Evolutionary conservation across 2,888 invertebrate species (phyloP).

Genomic region (Drosophila borealis): DNA sequence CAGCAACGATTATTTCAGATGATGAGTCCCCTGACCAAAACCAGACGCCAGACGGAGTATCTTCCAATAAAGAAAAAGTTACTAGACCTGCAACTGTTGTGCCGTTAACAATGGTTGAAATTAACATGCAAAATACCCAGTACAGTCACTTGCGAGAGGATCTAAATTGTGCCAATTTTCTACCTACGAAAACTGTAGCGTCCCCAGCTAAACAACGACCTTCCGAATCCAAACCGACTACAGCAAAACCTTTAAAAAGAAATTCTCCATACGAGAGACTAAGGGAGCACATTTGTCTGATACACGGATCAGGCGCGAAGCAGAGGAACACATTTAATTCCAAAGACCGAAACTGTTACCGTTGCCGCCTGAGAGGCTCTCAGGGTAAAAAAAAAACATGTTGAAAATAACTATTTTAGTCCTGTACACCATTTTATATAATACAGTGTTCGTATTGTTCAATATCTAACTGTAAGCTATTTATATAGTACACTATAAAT

Average conservation of each 20-base stretch:
- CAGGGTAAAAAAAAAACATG: neutral
- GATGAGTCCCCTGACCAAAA: slow-evolving; percentile 13
- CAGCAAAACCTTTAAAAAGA: neutral
- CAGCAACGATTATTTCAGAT: slow-evolving; percentile 31
- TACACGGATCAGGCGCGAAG: slow-evolving; percentile 8
- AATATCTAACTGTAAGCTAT: neutral
- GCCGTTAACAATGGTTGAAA: slow-evolving; percentile 65
- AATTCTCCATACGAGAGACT: neutral
- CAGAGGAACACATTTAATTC: neutral
- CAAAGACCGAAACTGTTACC: slow-evolving; percentile 28
- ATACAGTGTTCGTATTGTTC: neutral
- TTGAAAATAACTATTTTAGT: neutral
- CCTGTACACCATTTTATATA: too few relatives aligned
- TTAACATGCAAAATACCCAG: slow-evolving; percentile 57
- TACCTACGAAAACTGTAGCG: neutral
- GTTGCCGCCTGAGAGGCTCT: slow-evolving; percentile 42
- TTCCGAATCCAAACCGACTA: neutral
- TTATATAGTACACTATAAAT: too few relatives aligned
- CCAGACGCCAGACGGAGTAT: neutral
- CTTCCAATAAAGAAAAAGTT: neutral
- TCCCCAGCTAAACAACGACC: neutral
- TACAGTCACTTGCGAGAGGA: slow-evolving; percentile 56
- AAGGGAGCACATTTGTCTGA: slow-evolving; percentile 1
- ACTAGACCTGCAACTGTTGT: neutral
- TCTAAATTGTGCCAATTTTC: slow-evolving; percentile 12